Evolutionary conservation across 2,113 vertebrate species (phyloP).

Genomic region (Mastomys natalensis): DNA sequence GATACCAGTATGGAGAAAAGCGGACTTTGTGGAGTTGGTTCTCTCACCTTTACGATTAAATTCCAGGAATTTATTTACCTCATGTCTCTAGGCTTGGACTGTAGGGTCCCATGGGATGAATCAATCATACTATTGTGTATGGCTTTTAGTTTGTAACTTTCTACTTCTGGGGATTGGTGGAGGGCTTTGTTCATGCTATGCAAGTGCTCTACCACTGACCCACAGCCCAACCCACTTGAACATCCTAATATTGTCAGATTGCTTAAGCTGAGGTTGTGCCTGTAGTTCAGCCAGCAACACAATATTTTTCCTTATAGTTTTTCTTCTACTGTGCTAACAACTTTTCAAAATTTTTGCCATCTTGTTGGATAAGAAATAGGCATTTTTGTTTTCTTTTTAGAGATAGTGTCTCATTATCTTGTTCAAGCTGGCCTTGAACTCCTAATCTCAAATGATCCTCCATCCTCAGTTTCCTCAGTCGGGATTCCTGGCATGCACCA

Average conservation of each 20-base stretch:
- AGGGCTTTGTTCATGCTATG: background rate
- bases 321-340: background rate
- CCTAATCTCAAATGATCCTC: background rate
- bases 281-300: background rate
- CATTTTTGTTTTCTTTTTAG: slow-evolving; percentile 17
- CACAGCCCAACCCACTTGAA: background rate
- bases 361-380: background rate
- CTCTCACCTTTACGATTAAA: background rate
- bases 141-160: background rate
- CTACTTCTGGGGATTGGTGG: background rate
- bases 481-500: background rate
- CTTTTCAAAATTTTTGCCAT: background rate
- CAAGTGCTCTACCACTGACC: background rate
- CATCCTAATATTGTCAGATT: slow-evolving; percentile 30
- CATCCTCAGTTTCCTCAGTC: background rate
- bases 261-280: background rate
- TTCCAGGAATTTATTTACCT: background rate
- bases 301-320: background rate
- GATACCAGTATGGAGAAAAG: background rate
- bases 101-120: background rate
- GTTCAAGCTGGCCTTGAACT: background rate
- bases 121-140: background rate
- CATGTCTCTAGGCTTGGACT: background rate
- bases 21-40: background rate
- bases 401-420: background rate